Evolutionary conservation across 2,113 vertebrate genomes (phyloP).

Genomic region (Pygoscelis adeliae): DNA sequence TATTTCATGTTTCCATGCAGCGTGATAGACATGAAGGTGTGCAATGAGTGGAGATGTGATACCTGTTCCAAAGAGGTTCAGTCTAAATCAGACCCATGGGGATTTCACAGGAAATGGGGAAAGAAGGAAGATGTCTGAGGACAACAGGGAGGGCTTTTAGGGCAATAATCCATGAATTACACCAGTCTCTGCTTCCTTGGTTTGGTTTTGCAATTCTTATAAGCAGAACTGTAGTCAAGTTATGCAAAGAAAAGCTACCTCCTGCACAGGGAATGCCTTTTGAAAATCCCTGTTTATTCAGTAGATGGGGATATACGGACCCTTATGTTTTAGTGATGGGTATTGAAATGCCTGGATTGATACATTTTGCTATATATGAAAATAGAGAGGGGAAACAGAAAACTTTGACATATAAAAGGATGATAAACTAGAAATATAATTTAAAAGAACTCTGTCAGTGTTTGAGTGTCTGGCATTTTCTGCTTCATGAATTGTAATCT

Average conservation of each 20-base stretch:
- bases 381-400: conserved; percentile 15
- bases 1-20: not conserved
- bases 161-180: not conserved
- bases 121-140: not conserved
- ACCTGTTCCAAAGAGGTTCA: not conserved
- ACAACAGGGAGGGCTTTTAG: not conserved
- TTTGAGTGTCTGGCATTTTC: conserved; percentile 1
- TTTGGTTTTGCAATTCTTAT: not conserved
- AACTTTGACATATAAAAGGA: conserved; percentile 20
- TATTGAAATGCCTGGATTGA: conserved; percentile 7
- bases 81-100: not conserved
- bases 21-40: not conserved
- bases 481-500: conserved; percentile 33
- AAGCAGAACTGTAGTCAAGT: not conserved
- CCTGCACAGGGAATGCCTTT: not conserved
- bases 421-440: conserved; percentile 34
- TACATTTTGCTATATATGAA: conserved; percentile 3
- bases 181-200: not conserved
- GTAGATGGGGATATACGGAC: not conserved
- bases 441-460: conserved; percentile 22
- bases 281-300: conserved; percentile 13
- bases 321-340: not conserved
- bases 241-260: not conserved
- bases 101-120: not conserved
- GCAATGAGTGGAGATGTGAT: not conserved